phyloP scores from a whole-genome alignment of 2,113 vertebrate genomes.

The Notothenia rossii region DNA sequence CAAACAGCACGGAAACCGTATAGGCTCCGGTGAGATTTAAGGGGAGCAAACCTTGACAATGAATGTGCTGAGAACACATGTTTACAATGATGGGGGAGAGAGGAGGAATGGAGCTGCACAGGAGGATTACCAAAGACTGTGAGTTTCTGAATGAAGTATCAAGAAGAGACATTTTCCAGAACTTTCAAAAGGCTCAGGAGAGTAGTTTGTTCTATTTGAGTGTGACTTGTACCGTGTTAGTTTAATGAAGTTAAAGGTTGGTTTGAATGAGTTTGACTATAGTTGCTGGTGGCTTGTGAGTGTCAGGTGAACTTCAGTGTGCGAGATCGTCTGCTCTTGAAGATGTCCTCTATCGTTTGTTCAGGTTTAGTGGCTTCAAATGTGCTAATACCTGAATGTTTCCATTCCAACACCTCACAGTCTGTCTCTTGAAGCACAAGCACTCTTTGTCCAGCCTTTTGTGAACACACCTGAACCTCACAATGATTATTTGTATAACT shows the following conservation, averaged over 20 bases:
- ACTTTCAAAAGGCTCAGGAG: neutral
- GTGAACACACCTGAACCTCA: neutral
- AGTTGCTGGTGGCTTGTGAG: neutral
- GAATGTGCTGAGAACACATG: slow-evolving; percentile 72
- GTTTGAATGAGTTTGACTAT: slow-evolving; percentile 32
- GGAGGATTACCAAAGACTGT: slow-evolving; percentile 36
- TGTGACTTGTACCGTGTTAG: neutral
- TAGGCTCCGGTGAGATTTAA: slow-evolving; percentile 66
- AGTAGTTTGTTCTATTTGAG: neutral
- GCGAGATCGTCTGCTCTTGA: neutral
- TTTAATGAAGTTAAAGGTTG: slow-evolving; percentile 12
- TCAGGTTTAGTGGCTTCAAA: neutral
- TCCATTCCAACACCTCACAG: neutral
- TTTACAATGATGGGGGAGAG: slow-evolving; percentile 70
- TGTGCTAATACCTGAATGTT: slow-evolving; percentile 10
- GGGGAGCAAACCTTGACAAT: slow-evolving; percentile 75
- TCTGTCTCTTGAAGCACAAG: neutral
- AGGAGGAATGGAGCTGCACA: slow-evolving; percentile 52
- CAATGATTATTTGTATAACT: neutral
- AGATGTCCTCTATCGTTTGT: neutral
- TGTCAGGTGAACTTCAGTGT: neutral
- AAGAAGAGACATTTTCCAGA: neutral
- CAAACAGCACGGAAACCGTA: slow-evolving; percentile 24
- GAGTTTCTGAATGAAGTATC: slow-evolving; percentile 50
- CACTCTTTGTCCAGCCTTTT: neutral